Base-by-base conservation (phyloP, 1,140 invertebrate species). In the Phymorhynchus buccinoides region DNA sequence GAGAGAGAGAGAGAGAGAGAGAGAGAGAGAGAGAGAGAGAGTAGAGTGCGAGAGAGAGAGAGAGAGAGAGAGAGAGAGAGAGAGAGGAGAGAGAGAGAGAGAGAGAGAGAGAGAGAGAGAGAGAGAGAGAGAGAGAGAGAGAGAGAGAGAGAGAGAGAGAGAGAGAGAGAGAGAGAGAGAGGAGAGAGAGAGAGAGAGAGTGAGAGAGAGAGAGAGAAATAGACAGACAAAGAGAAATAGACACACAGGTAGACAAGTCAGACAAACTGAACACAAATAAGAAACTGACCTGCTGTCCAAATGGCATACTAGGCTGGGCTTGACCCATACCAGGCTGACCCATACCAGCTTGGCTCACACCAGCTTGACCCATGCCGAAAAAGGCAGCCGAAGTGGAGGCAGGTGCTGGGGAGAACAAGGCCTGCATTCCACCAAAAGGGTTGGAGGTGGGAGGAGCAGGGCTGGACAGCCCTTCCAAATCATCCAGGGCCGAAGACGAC, bases 351-450 rank as follows among this genome's bases (percentile, higher is more conserved):
- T 30, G 79, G 56, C 3, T 79, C 80, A 62, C 68, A 68, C 35
- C 83, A 84, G 32, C 32, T 16, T 42, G 79, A 52, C 79, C 48
- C 42, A 44, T 37, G 42, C 22, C 42, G 35, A 52, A 44, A 4
- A 48, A 37, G 27, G 14, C 48, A 37, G 18, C 44, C 27, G 48
- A 27, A n/a, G 9, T 22, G 32, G 79, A 48, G 22, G 48, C 79
- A 32, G 52, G n/a, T 37, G 85, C 44, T 3, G 52, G 39, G n/a
- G 62, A 42, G 35, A 86, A 85, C n/a, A n/a, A n/a, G 12, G 52
- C 37, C 27, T 83, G 77, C 66, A 80, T 85, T 83, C 68, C 82
- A 84, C 39, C 80, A 83, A 73, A 87, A 78, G 85, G 77, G 78
- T 77, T 75, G 85, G 68, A 30, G 77, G 73, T 16, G 73, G 37